Percentiles rank a stretch among this genome's conserved stretches.
These are phyloP conservation scores for Stomatorhinus ivindoensis DNA, from an alignment of 2,113 vertebrate genomes.

Conservation along the genomic window DNA sequence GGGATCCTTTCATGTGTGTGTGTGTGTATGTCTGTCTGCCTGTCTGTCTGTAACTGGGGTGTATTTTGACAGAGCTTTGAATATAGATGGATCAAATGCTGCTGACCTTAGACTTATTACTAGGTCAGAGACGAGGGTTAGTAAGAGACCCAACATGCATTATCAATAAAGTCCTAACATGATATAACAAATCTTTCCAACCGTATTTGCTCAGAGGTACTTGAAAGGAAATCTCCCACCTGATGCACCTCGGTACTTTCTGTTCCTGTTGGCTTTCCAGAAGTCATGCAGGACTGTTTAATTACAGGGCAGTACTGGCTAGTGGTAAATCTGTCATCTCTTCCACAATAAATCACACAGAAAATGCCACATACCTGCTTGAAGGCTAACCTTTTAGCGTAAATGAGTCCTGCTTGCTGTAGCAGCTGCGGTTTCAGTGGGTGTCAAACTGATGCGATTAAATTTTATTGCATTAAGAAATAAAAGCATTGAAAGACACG, in stretches of 20 bases:
- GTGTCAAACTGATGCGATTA: not conserved
- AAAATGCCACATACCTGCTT: not conserved
- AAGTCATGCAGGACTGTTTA: not conserved
- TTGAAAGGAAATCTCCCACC: not conserved
- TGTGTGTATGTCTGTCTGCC: too few relatives aligned
- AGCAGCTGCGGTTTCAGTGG: not conserved
- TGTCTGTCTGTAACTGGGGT: not conserved
- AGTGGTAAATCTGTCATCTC: not conserved
- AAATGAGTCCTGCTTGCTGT: not conserved
- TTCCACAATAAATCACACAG: not conserved
- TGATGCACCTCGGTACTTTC: not conserved
- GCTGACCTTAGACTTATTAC: conserved; percentile 1
- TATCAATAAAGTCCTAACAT: not conserved
- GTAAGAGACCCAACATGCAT: not conserved
- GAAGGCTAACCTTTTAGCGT: not conserved
- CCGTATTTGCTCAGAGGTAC: not conserved
- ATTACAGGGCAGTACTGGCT: not conserved
- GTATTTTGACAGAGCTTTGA: not conserved
- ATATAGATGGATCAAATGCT: not conserved
- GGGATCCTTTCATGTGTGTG: not conserved
- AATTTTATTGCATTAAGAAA: conserved; percentile 6
- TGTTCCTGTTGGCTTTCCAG: not conserved
- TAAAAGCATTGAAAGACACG: conserved; percentile 2
- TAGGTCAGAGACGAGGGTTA: not conserved
- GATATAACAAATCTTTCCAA: not conserved